phyloP scores from a whole-genome alignment of 2,888 invertebrate genomes.

The Malthinus seriepunctatus region DNA sequence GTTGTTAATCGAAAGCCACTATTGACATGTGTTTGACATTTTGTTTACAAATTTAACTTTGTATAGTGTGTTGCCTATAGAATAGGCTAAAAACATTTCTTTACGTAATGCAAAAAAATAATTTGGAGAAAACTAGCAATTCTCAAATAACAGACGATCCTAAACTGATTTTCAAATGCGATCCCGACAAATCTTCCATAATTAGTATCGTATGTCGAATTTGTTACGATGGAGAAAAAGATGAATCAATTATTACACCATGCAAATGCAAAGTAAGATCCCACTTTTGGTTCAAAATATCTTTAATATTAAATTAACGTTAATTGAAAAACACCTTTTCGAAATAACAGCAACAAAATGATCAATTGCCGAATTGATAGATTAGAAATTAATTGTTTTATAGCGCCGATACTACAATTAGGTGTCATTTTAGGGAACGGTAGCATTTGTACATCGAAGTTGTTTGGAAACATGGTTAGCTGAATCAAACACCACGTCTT shows the following conservation, averaged over 20 bases:
- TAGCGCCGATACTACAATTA: neutral
- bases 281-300: too few relatives aligned
- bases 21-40: too few relatives aligned
- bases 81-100: too few relatives aligned
- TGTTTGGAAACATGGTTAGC: slow-evolving; percentile 79
- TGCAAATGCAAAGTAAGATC: slow-evolving; percentile 57
- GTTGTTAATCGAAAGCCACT: too few relatives aligned
- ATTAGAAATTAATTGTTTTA: too few relatives aligned
- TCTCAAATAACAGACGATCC: slow-evolving; percentile 12
- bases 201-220: slow-evolving; percentile 55
- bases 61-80: too few relatives aligned
- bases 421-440: slow-evolving; percentile 64
- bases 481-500: slow-evolving; percentile 69
- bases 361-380: too few relatives aligned
- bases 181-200: slow-evolving; percentile 39
- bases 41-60: too few relatives aligned
- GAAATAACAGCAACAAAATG: neutral
- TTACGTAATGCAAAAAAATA: slow-evolving; percentile 20
- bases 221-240: slow-evolving; percentile 56
- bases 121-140: slow-evolving; percentile 17
- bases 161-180: slow-evolving; percentile 9
- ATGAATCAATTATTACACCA: slow-evolving; percentile 55
- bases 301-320: too few relatives aligned
- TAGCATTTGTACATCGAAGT: slow-evolving; percentile 72
- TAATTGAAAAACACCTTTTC: slow-evolving; percentile 6